phyloP scores from a whole-genome alignment of 2,888 invertebrate species.

The Melolontha melolontha region DNA sequence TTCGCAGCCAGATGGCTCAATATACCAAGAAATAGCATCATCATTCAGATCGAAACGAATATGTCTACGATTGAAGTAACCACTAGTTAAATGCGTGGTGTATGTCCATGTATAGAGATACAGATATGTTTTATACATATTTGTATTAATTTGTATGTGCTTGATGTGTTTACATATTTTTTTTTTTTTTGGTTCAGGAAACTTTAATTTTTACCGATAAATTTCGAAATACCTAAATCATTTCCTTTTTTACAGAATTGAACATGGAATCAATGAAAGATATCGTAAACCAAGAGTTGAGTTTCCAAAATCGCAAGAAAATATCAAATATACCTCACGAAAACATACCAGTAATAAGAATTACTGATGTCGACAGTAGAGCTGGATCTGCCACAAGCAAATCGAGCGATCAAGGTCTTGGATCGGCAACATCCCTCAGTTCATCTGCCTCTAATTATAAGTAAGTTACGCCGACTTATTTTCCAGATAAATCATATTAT shows the following conservation, averaged over 20 bases:
- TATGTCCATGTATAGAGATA: no score
- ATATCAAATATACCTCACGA: conserved; percentile 21
- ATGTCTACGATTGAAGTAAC: no score
- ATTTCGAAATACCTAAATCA: no score
- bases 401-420: conserved; percentile 41
- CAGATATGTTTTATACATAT: no score
- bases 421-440: conserved; percentile 44
- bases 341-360: conserved; percentile 29
- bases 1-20: no score
- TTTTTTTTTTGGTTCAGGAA: no score
- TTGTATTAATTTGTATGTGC: no score
- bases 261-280: conserved; percentile 61
- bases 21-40: no score
- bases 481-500: not conserved
- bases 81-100: no score
- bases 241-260: conserved; percentile 55
- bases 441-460: conserved; percentile 51
- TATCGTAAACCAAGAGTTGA: conserved; percentile 55
- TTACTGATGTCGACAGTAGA: conserved; percentile 18
- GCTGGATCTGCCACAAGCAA: conserved; percentile 28
- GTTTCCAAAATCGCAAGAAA: conserved; percentile 12
- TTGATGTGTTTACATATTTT: no score
- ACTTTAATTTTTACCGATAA: no score
- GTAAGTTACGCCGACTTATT: conserved; percentile 45
- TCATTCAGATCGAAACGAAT: no score